A percentile compares a stretch with the other conserved stretches of the same genome.
Evolutionary conservation across 2,797 vertebrate genomes (phyloP).

Genomic region (Moxostoma hubbsi): DNA sequence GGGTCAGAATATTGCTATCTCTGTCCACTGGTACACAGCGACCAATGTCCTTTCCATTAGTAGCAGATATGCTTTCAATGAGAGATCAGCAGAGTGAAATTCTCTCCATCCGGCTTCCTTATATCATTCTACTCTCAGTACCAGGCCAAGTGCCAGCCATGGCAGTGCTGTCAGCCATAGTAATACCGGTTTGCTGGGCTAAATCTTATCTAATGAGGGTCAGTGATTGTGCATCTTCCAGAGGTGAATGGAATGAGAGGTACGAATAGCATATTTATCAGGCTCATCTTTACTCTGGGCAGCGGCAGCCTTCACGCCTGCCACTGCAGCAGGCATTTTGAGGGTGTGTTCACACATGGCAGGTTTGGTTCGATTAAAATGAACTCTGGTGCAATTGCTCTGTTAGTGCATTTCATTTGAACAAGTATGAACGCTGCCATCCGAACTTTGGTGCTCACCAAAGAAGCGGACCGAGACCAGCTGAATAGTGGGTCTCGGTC

Average conservation of each 20-base stretch:
- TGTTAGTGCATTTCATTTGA: no score
- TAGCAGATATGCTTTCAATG: conserved; percentile 17
- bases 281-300: conserved; percentile 44
- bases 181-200: conserved; percentile 6
- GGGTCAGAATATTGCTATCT: conserved; percentile 56
- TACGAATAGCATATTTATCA: conserved; percentile 49
- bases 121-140: conserved; percentile 33
- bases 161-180: not conserved
- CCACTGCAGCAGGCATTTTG: conserved; percentile 40
- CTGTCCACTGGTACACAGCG: conserved; percentile 41
- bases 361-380: no score
- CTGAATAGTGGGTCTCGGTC: no score
- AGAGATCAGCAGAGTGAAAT: conserved; percentile 43
- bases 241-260: conserved; percentile 43
- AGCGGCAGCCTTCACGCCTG: conserved; percentile 39
- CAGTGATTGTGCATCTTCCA: conserved; percentile 44
- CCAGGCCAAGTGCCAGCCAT: not conserved
- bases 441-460: no score
- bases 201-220: conserved; percentile 53
- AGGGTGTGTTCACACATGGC: no score
- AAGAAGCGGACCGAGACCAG: no score
- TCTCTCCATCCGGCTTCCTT: conserved; percentile 11
- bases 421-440: no score
- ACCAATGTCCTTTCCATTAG: conserved; percentile 47
- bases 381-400: no score